Conservation (phyloP, 2,888 invertebrate species). For the Netelia melanura region DNA sequence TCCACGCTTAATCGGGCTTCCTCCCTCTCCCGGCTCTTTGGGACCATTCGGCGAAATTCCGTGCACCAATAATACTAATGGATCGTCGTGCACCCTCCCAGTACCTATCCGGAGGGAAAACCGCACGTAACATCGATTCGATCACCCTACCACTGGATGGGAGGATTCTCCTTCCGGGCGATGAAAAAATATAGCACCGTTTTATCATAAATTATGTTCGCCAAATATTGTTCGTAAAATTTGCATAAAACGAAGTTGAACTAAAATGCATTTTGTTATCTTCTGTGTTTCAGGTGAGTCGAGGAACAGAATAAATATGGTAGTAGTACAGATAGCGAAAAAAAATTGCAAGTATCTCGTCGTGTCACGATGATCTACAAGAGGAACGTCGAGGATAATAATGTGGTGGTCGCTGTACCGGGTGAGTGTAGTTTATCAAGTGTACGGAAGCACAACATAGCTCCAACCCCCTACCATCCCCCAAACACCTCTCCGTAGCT, state of each 20-base stretch:
- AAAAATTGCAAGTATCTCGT: constrained; percentile 34
- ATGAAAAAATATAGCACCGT: background rate
- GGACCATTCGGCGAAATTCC: constrained; percentile 44
- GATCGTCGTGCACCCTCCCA: constrained; percentile 11
- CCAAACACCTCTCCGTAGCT: constrained; percentile 4
- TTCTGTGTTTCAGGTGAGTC: constrained; percentile 78
- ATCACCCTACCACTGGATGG: background rate
- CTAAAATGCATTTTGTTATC: constrained; percentile 22
- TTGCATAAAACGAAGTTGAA: background rate
- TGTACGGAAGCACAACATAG: constrained; percentile 37
- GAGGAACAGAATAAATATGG: constrained; percentile 43
- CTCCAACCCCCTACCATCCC: background rate
- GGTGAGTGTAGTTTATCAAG: constrained; percentile 67
- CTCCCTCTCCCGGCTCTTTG: constrained; percentile 1
- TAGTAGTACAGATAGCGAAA: constrained; percentile 28
- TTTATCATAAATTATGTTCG: background rate
- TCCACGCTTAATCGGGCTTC: constrained; percentile 21
- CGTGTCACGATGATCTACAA: constrained; percentile 47
- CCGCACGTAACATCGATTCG: background rate
- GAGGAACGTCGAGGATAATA: constrained; percentile 58
- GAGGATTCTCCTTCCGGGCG: background rate
- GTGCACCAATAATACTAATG: constrained; percentile 59
- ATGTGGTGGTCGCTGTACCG: constrained; percentile 50
- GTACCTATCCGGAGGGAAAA: constrained; percentile 2
- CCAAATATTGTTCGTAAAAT: background rate